These are phyloP conservation scores for Dryococelus australis DNA, from an alignment of 2,888 invertebrate species.

Conservation along the genomic window DNA sequence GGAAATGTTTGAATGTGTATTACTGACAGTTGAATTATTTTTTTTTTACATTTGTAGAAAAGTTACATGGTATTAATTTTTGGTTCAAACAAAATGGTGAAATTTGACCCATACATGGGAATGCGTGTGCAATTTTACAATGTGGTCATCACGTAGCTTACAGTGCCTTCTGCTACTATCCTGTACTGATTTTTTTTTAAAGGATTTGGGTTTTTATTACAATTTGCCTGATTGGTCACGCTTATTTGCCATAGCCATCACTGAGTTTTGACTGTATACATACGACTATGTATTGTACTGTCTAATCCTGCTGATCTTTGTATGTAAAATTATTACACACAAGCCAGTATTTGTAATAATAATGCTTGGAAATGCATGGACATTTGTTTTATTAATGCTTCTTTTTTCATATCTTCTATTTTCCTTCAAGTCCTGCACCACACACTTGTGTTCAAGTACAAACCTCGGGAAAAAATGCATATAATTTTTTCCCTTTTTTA, in stretches of 20 bases:
- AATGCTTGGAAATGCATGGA: constrained; percentile 87
- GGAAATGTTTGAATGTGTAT: constrained; percentile 7
- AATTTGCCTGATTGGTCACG: constrained; percentile 52
- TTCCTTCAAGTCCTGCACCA: constrained; percentile 47
- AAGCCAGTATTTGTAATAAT: constrained; percentile 84
- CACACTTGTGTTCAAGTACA: constrained; percentile 36
- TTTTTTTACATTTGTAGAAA: background rate
- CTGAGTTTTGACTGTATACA: constrained; percentile 55
- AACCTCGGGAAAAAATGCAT: constrained; percentile 28
- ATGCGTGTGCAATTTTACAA: background rate
- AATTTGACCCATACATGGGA: background rate
- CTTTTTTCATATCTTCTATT: constrained; percentile 56
- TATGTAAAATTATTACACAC: constrained; percentile 61
- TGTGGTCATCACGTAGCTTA: constrained; percentile 42
- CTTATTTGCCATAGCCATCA: constrained; percentile 59
- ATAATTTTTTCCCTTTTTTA: constrained; percentile 39
- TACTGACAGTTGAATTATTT: background rate
- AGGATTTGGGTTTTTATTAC: constrained; percentile 48
- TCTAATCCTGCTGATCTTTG: constrained; percentile 62
- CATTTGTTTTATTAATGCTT: constrained; percentile 78
- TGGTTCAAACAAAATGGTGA: background rate
- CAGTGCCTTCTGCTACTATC: constrained; percentile 49
- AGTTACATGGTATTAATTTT: background rate
- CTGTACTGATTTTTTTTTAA: constrained; percentile 45
- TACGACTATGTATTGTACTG: constrained; percentile 61